Conservation (phyloP, 2,888 invertebrate genomes). For the Orthosia cruda region DNA sequence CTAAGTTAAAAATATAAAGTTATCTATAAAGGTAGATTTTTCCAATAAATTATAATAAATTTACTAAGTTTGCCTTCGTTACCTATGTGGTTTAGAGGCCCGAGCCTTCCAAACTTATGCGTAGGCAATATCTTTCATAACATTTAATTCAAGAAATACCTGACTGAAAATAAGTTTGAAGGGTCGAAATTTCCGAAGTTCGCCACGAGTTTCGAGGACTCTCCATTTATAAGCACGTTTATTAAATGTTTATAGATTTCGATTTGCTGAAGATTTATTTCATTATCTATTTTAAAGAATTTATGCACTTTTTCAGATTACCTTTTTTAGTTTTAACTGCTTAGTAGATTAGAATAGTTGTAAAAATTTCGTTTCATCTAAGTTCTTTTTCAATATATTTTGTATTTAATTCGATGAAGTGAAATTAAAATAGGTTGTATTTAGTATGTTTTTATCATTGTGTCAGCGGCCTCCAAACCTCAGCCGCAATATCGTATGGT, state of each 20-base stretch:
- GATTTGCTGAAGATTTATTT: slow-evolving; percentile 34
- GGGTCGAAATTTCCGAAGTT: slow-evolving; percentile 63
- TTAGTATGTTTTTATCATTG: neutral
- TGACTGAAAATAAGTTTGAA: slow-evolving; percentile 63
- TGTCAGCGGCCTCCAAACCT: no score
- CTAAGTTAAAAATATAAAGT: slow-evolving; percentile 61
- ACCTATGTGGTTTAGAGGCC: slow-evolving; percentile 54
- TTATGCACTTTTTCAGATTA: slow-evolving; percentile 23
- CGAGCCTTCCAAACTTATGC: slow-evolving; percentile 54
- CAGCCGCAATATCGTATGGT: no score
- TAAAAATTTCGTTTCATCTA: neutral
- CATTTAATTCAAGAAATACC: slow-evolving; percentile 69
- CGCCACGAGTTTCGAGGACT: slow-evolving; percentile 46
- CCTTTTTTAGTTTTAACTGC: neutral
- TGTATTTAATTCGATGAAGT: no score
- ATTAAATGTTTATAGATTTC: slow-evolving; percentile 62
- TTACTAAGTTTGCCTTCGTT: slow-evolving; percentile 64
- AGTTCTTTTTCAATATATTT: neutral
- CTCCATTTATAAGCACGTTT: slow-evolving; percentile 49
- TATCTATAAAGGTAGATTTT: slow-evolving; percentile 62
- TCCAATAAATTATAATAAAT: slow-evolving; percentile 71
- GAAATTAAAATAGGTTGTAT: neutral
- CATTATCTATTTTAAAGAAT: slow-evolving; percentile 19
- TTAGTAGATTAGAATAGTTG: slow-evolving; percentile 19
- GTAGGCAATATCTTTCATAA: slow-evolving; percentile 61